These are phyloP conservation scores for Salvelinus fontinalis DNA, from an alignment of 2,113 vertebrate species.

Conservation along the genomic window DNA sequence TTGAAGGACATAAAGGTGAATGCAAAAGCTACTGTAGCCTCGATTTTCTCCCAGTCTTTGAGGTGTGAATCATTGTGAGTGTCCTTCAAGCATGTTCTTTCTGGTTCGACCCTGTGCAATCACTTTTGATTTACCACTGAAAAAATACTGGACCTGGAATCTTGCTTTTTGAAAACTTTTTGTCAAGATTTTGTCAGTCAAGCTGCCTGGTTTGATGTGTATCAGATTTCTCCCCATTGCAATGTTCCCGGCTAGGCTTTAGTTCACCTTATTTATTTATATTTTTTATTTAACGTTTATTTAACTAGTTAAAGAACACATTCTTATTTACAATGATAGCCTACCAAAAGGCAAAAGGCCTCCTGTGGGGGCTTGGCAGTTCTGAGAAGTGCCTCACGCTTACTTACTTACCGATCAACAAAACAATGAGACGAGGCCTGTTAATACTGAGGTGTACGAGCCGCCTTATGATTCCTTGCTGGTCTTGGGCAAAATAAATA, in stretches of 20 bases:
- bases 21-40: constrained; percentile 39
- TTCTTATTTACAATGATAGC: too few relatives aligned
- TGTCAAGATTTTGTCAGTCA: constrained; percentile 35
- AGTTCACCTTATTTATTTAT: neutral
- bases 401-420: constrained; percentile 3
- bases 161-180: constrained; percentile 6
- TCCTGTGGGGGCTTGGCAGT: neutral
- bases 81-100: neutral
- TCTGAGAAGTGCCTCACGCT: constrained; percentile 9
- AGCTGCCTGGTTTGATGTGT: constrained; percentile 16
- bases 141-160: constrained; percentile 21
- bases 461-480: constrained; percentile 24
- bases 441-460: neutral
- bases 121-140: constrained; percentile 20
- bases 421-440: constrained; percentile 9
- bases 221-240: constrained; percentile 5
- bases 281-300: too few relatives aligned
- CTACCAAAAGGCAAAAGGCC: too few relatives aligned
- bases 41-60: constrained; percentile 22
- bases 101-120: neutral
- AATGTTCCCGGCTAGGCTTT: neutral
- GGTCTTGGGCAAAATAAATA: constrained; percentile 53
- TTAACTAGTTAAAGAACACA: too few relatives aligned
- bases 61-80: constrained; percentile 30
- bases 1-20: constrained; percentile 55